phyloP scores from a whole-genome alignment of 2,888 invertebrate genomes.

The Pristionchus entomophagus region DNA sequence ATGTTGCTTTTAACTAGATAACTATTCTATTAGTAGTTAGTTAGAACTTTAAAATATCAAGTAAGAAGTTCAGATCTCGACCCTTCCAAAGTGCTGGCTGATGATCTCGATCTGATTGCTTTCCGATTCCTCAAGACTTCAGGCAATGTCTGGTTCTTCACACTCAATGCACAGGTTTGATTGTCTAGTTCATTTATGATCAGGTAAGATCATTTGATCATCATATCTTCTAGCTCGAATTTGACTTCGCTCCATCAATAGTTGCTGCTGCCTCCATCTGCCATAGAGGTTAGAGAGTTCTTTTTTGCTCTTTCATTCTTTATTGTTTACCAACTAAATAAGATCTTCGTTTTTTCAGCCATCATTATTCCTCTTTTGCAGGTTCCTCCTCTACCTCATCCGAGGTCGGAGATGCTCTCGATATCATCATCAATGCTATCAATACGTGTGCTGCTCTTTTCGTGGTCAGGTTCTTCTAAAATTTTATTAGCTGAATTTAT shows the following conservation, averaged over 20 bases:
- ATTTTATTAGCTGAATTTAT: too few species aligned
- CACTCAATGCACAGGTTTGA: constrained; percentile 49
- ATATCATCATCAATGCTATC: constrained; percentile 46
- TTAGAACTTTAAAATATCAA: neutral
- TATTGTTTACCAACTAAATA: too few species aligned
- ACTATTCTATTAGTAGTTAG: neutral
- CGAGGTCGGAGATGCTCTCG: constrained; percentile 50
- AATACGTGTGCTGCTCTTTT: neutral
- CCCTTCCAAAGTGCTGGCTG: neutral
- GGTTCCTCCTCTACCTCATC: neutral
- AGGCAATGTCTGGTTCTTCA: constrained; percentile 54
- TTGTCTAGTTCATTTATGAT: neutral
- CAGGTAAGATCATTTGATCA: neutral
- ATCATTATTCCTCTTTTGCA: too few species aligned
- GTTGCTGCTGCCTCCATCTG: constrained; percentile 36
- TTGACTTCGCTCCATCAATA: constrained; percentile 8
- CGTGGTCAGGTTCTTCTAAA: neutral
- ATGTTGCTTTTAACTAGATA: too few species aligned
- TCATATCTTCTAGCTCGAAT: constrained; percentile 50
- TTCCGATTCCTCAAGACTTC: constrained; percentile 49
- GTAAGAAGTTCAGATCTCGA: constrained; percentile 36
- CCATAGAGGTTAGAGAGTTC: neutral
- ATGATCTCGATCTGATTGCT: constrained; percentile 50
- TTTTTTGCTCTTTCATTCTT: neutral
- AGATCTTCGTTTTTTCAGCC: too few species aligned